Conservation (phyloP, 1,140 invertebrate species). For the Acromyrmex charruanus region DNA sequence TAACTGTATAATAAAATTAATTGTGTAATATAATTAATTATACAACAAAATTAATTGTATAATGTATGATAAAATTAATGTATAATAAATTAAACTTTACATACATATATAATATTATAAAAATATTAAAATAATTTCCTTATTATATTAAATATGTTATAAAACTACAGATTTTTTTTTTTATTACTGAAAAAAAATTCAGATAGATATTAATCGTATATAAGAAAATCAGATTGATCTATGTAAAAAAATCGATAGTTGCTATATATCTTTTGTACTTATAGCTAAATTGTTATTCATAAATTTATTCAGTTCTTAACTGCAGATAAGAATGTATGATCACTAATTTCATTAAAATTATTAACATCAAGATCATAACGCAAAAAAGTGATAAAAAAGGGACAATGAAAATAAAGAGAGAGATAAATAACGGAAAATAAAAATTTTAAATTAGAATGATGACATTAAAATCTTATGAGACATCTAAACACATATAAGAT, state of each 20-base stretch:
- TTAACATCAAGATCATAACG: background rate
- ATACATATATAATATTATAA: background rate
- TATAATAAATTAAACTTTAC: background rate
- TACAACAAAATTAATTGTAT: too few species aligned
- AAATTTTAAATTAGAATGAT: background rate
- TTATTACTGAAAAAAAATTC: too few species aligned
- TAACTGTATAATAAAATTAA: too few species aligned
- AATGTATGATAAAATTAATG: too few species aligned
- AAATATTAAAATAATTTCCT: conserved; percentile 5
- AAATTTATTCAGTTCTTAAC: background rate
- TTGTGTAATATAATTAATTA: too few species aligned
- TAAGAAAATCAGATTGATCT: background rate
- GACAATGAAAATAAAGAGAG: background rate
- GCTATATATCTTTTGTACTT: background rate
- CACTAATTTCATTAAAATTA: background rate
- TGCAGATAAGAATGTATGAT: background rate
- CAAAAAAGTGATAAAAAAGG: background rate
- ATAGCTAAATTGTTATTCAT: conserved; percentile 13
- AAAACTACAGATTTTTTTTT: too few species aligned
- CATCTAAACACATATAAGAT: background rate
- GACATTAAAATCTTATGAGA: background rate
- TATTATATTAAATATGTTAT: too few species aligned
- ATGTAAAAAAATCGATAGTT: background rate
- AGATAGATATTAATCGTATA: too few species aligned
- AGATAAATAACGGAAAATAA: background rate